A percentile compares a stretch with the other conserved stretches of the same genome.
Evolutionary conservation across 2,113 vertebrate species (phyloP).

Genomic region (Sardina pilchardus): DNA sequence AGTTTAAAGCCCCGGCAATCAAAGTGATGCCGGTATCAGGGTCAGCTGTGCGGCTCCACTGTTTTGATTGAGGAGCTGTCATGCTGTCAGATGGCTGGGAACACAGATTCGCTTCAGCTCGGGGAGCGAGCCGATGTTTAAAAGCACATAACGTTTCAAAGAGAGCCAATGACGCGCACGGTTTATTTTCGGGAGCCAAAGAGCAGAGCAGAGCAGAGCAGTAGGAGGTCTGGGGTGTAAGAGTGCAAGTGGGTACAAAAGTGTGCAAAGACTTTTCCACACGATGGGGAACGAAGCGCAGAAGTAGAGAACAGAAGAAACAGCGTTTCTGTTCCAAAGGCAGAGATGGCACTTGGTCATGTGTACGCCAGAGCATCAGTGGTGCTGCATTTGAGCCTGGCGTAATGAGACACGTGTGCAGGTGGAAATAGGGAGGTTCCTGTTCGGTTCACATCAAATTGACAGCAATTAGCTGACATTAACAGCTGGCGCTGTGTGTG

Average conservation of each 20-base stretch:
- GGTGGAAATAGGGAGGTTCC: slow-evolving; percentile 32
- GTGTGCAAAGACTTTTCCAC: not conserved
- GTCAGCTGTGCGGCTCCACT: not conserved
- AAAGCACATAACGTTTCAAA: slow-evolving; percentile 1
- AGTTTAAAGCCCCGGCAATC: not conserved
- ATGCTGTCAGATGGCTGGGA: not conserved
- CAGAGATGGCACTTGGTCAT: not conserved
- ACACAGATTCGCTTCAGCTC: not conserved
- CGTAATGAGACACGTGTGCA: slow-evolving; percentile 28
- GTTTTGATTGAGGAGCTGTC: slow-evolving; percentile 10
- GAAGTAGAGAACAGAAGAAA: not conserved
- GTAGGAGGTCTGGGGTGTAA: not conserved
- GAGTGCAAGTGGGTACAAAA: not conserved
- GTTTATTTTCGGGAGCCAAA: not conserved
- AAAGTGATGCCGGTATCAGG: not conserved
- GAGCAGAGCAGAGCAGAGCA: not conserved
- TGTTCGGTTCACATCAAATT: slow-evolving; percentile 29
- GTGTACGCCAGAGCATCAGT: not conserved
- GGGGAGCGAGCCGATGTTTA: not conserved
- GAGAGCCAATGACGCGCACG: not conserved
- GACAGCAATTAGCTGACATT: slow-evolving; percentile 38
- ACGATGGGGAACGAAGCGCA: not conserved
- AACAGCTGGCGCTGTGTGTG: slow-evolving; percentile 27
- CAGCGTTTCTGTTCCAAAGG: not conserved
- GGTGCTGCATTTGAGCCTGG: too few species aligned